phyloP scores from a whole-genome alignment of 2,888 invertebrate species.

The Thymelicus sylvestris region DNA sequence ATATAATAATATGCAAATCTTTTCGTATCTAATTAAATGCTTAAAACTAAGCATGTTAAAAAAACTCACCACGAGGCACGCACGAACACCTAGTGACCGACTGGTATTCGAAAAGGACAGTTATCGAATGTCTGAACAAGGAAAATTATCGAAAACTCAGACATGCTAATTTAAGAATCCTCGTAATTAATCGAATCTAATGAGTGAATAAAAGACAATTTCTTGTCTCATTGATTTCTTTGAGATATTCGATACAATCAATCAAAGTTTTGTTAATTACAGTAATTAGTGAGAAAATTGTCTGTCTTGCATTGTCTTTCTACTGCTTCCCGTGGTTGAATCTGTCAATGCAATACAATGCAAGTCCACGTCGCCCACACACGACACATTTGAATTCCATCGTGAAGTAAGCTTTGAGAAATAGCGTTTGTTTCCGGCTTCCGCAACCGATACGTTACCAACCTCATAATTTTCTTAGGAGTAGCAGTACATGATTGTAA shows the following conservation, averaged over 20 bases:
- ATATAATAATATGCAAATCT: background rate
- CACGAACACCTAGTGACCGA: background rate
- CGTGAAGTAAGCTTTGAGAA: constrained; percentile 1
- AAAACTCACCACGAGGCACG: background rate
- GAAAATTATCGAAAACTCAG: constrained; percentile 1
- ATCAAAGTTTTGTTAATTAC: constrained; percentile 35
- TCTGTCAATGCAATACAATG: constrained; percentile 20
- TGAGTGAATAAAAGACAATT: constrained; percentile 24
- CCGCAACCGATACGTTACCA: too few species aligned
- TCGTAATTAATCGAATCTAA: constrained; percentile 14
- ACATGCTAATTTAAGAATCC: background rate
- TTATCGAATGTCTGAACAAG: background rate
- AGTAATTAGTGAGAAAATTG: constrained; percentile 33
- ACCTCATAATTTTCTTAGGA: too few species aligned
- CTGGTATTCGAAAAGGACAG: background rate
- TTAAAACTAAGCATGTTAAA: background rate
- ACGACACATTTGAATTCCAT: background rate
- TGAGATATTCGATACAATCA: constrained; percentile 31
- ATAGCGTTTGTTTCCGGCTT: background rate
- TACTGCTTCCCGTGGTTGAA: background rate
- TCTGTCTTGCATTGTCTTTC: constrained; percentile 28
- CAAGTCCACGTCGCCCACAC: background rate
- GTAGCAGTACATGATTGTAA: too few species aligned
- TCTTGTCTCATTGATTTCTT: constrained; percentile 31
- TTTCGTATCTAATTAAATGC: background rate